Evolutionary conservation across 2,888 invertebrate genomes (phyloP), one percentile per base, ranked within the genome.

Genomic region (Limenitis camilla): DNA sequence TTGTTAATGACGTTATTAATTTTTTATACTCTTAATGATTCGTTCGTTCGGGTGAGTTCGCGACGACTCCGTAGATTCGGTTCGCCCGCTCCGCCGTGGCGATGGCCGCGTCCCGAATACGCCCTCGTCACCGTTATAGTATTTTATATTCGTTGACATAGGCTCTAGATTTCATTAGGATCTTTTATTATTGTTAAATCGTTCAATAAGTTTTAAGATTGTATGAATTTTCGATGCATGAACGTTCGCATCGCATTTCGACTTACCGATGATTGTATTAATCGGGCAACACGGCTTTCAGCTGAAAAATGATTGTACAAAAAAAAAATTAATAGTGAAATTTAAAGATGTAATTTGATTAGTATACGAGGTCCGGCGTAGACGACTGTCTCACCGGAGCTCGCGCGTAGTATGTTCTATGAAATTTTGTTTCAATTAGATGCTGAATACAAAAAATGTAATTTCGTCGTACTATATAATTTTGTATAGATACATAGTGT

Each of bases 241-340:
- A 75, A 76, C 76, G 80, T 77, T 75, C 73, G 81, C 78, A 76
- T 74, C 76, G 81, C 81, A 72, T 79, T 78, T 78, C 74, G 72
- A 72, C 74, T 75, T 76, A 75, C 81, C 80, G 78, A 75, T 75
- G 64, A 19, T 19, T 19, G 19, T 19, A 19, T 19, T 19, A 19
- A 45, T 36, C 38, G 81, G 81, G 78, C 81, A 76, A 29, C 80
- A 76, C 81, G 71, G 83, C 81, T 80, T 78, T 75, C 69, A 78
- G 79, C 83, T 78, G 81, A 82, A 73, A n/a, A 77, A 78, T 79
- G 73, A 82, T 83, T 84, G 85, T 85, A 85, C 84, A 86, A 84
- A 82, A 64, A 59, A n/a, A 62, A 63, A 81, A 74, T 69, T 68
- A 74, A 69, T 78, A 79, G 77, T 69, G 71, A 77, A 76, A 76